Evolutionary conservation across 2,113 vertebrate species (phyloP), one percentile per base, ranked within the genome.

Genomic region (Parus major): DNA sequence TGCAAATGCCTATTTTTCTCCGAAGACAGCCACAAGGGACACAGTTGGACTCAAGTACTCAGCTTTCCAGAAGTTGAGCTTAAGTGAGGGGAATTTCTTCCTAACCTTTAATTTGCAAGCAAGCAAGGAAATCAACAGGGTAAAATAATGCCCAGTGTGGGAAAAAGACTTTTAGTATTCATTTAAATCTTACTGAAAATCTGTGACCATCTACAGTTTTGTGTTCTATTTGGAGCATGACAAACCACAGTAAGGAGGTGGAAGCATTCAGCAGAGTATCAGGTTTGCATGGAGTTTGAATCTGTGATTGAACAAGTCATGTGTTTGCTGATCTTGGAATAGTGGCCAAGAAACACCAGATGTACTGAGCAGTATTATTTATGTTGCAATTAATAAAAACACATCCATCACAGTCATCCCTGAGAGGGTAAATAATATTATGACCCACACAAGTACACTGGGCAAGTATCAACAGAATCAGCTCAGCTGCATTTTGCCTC

Each of bases 281-380:
- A 73, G 23, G n/a, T 90, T 96, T 93, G 47, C 65, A 55, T 11
- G 11, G 35, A 79, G 70, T 27, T 80, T 59, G 68, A 92, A 60
- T 81, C 64, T 63, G 29, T 78, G 72, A 77, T 70, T 80, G 82
- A 93, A 70, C 31, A 73, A 92, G 56, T 94, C 79, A 73, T 80
- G 29, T 77, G 80, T 93, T 94, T 96, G 93, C 93, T 96, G 92
- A 90, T 96, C 76, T 90, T 93, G 88, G 93, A 95, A 83, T 23
- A 41, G 85, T 28, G 46, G 82, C 95, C 93, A 97, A 96, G 92
- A 96, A 96, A 96, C 76, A 96, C 94, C 82, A 96, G 94, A 93
- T 96, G 93, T 92, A 93, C 93, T 0, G 23, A 94, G 87, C 79
- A 95, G 60, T 64, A 70, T 96, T 97, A 86, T 97, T 97, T 96